Evolutionary conservation across 2,888 invertebrate genomes (phyloP).

Genomic region (Polymixis flavicincta): DNA sequence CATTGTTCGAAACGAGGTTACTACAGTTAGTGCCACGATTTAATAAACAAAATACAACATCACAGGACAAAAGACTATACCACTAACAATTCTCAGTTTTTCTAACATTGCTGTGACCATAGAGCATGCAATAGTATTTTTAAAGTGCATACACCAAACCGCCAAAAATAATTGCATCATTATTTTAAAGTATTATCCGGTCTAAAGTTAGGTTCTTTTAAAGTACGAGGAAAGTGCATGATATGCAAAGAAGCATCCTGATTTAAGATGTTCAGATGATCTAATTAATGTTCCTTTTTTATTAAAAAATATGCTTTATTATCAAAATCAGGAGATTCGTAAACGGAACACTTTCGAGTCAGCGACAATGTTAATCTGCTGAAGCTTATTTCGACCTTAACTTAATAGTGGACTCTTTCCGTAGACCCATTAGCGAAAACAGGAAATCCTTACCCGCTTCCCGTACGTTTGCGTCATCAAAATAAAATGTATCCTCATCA

Average conservation of each 20-base stretch:
- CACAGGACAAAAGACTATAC: constrained; percentile 37
- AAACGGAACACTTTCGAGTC: not conserved
- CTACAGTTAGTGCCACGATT: constrained; percentile 49
- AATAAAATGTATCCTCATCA: constrained; percentile 42
- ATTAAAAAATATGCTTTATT: not conserved
- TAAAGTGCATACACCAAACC: constrained; percentile 20
- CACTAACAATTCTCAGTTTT: constrained; percentile 22
- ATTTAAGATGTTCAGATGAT: not conserved
- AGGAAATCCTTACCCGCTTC: constrained; percentile 14
- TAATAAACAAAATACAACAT: constrained; percentile 40
- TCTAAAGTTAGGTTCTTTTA: not conserved
- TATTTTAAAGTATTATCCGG: not conserved
- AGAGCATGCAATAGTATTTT: constrained; percentile 33
- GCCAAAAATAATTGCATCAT: not conserved
- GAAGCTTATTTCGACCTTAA: constrained; percentile 10
- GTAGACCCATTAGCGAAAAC: constrained; percentile 21
- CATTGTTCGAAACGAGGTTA: constrained; percentile 54
- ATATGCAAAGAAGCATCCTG: not conserved
- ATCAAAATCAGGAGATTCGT: not conserved
- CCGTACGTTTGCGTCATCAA: constrained; percentile 16
- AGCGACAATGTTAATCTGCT: constrained; percentile 3
- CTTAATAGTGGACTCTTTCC: constrained; percentile 7
- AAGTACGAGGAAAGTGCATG: not conserved
- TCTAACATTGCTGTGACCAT: constrained; percentile 19
- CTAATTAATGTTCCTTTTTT: too few species aligned